These are phyloP conservation scores for Catocala fraxini DNA, from an alignment of 2,888 invertebrate species.

Conservation along the genomic window DNA sequence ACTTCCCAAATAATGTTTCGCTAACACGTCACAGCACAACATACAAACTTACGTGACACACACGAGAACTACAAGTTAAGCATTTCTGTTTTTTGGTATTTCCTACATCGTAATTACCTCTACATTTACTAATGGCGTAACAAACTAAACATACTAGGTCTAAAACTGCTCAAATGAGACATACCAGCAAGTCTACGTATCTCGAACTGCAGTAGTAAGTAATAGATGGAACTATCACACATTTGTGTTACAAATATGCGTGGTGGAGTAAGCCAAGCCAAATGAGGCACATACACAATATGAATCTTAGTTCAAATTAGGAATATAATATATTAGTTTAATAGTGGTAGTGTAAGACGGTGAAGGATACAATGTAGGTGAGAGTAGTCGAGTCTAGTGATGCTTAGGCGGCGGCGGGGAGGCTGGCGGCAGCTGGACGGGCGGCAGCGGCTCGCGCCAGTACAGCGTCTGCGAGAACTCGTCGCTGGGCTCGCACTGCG, in stretches of 20 bases:
- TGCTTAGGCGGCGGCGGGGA: conserved; percentile 49
- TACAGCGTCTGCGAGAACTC: conserved; percentile 95
- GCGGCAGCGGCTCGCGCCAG: conserved; percentile 96
- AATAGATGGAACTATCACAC: conserved; percentile 30
- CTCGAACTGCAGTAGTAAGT: conserved; percentile 19
- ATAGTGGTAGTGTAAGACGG: background rate
- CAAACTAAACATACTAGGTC: conserved; percentile 35
- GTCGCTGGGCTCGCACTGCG: conserved; percentile 88
- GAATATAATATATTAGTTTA: conserved; percentile 14
- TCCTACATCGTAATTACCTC: conserved; percentile 33
- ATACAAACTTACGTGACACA: conserved; percentile 44
- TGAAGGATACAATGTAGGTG: conserved; percentile 19
- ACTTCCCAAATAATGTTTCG: conserved; percentile 34
- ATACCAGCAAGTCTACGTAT: conserved; percentile 34
- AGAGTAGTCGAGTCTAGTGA: conserved; percentile 33
- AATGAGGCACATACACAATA: conserved; percentile 32
- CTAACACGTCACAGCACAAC: conserved; percentile 47
- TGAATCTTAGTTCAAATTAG: conserved; percentile 30
- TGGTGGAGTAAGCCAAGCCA: conserved; percentile 27
- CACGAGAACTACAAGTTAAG: conserved; percentile 42
- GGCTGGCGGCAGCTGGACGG: conserved; percentile 58
- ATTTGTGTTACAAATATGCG: conserved; percentile 2
- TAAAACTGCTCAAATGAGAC: conserved; percentile 42
- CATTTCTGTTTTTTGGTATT: conserved; percentile 52
- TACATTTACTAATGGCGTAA: conserved; percentile 33